Conservation (phyloP, 2,797 vertebrate genomes). For the Peromyscus nudipes region DNA sequence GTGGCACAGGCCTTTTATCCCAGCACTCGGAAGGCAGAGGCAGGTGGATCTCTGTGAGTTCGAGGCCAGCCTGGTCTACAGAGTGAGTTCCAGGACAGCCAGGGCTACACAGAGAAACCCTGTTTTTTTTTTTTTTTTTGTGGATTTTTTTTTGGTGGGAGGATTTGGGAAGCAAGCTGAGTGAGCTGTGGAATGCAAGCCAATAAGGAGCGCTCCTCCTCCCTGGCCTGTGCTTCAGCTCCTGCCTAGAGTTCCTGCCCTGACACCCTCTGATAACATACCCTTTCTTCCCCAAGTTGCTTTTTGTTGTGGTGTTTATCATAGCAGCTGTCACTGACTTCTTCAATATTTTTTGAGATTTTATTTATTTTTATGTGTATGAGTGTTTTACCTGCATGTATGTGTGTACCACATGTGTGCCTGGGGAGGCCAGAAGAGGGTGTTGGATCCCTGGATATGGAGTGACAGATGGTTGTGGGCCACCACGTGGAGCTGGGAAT, state of each 20-base stretch:
- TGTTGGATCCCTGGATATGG: too few relatives aligned
- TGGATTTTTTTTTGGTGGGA: too few relatives aligned
- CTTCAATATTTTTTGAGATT: background rate
- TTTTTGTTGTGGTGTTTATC: background rate
- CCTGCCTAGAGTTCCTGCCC: background rate
- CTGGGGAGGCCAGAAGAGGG: background rate
- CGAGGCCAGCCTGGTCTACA: too few relatives aligned
- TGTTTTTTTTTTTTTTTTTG: too few relatives aligned
- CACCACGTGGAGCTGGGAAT: background rate
- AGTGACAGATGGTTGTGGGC: too few relatives aligned
- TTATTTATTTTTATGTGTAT: background rate
- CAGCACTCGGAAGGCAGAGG: too few relatives aligned
- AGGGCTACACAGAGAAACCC: too few relatives aligned
- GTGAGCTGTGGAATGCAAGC: background rate
- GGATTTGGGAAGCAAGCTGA: background rate
- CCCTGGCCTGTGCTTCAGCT: background rate
- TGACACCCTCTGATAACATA: too few relatives aligned
- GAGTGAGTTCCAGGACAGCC: too few relatives aligned
- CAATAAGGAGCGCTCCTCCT: background rate
- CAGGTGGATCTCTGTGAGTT: too few relatives aligned
- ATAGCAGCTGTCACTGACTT: too few relatives aligned
- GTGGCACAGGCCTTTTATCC: too few relatives aligned
- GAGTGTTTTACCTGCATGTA: background rate
- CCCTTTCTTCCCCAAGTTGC: background rate
- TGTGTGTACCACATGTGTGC: background rate